Conservation (phyloP, 2,888 invertebrate species). For the Diarsia dahlii region DNA sequence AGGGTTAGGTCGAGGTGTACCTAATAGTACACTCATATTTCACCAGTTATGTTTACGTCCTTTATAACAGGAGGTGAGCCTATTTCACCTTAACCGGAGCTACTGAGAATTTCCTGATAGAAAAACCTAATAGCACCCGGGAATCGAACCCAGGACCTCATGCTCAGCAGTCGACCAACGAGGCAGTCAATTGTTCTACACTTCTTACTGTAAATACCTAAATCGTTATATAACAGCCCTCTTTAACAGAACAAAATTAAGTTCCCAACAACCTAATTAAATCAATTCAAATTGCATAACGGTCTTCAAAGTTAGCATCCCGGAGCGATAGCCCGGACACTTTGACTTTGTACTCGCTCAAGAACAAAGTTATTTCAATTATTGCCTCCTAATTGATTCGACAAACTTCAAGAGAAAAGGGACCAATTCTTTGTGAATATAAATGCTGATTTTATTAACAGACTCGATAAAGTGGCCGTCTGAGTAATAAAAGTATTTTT, state of each 20-base stretch:
- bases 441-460: background rate
- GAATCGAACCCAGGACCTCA: too few relatives aligned
- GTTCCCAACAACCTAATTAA: constrained; percentile 11
- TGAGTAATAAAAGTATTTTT: background rate
- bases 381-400: constrained; percentile 29
- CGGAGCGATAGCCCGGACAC: background rate
- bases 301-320: constrained; percentile 17
- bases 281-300: constrained; percentile 36
- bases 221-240: background rate
- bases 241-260: background rate
- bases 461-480: background rate
- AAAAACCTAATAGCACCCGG: too few relatives aligned
- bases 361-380: constrained; percentile 41
- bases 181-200: too few relatives aligned
- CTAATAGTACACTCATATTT: too few relatives aligned
- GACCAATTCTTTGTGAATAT: background rate
- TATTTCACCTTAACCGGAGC: too few relatives aligned
- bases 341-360: constrained; percentile 15
- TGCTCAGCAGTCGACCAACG: too few relatives aligned
- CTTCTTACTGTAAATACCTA: background rate
- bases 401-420: constrained; percentile 11
- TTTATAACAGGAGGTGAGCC: too few relatives aligned
- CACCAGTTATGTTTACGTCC: too few relatives aligned
- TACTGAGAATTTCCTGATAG: too few relatives aligned
- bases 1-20: too few relatives aligned